These are phyloP conservation scores for Drosophila affinis DNA, from an alignment of 2,888 invertebrate genomes.

Conservation along the genomic window DNA sequence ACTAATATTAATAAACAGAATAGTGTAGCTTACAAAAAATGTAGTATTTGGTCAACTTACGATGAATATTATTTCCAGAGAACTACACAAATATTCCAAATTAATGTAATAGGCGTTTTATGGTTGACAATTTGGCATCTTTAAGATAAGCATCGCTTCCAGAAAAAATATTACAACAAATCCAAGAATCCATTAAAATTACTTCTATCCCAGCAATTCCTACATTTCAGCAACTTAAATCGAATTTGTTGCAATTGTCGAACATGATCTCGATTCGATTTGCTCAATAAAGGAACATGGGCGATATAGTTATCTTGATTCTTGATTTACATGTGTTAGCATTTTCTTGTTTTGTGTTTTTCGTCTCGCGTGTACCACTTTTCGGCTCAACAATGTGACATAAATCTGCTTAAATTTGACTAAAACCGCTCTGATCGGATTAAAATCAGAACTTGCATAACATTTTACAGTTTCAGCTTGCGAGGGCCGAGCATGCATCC, in stretches of 20 bases:
- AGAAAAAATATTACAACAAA: not conserved
- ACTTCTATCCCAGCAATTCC: not conserved
- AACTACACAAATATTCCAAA: not conserved
- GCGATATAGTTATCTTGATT: constrained; percentile 53
- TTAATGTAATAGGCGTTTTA: no score
- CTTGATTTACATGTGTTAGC: constrained; percentile 78
- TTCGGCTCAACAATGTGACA: constrained; percentile 76
- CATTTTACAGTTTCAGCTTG: constrained; percentile 69
- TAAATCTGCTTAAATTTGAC: constrained; percentile 84
- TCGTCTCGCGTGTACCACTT: constrained; percentile 48
- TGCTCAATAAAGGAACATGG: constrained; percentile 36
- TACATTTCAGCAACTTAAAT: constrained; percentile 20
- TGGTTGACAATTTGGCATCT: no score
- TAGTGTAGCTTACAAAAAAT: not conserved
- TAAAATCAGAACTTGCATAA: constrained; percentile 79
- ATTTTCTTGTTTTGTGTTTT: constrained; percentile 50
- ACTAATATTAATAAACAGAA: not conserved
- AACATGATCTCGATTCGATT: constrained; percentile 57
- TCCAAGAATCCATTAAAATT: not conserved
- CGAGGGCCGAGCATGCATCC: constrained; percentile 1
- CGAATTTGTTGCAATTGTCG: constrained; percentile 33
- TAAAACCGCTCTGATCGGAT: constrained; percentile 83
- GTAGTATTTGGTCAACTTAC: not conserved
- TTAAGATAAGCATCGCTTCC: not conserved
- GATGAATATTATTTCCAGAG: not conserved